Percentiles rank a stretch among this genome's conserved stretches.
Conservation (phyloP, 2,888 invertebrate genomes). For the Trisateles emortualis region DNA sequence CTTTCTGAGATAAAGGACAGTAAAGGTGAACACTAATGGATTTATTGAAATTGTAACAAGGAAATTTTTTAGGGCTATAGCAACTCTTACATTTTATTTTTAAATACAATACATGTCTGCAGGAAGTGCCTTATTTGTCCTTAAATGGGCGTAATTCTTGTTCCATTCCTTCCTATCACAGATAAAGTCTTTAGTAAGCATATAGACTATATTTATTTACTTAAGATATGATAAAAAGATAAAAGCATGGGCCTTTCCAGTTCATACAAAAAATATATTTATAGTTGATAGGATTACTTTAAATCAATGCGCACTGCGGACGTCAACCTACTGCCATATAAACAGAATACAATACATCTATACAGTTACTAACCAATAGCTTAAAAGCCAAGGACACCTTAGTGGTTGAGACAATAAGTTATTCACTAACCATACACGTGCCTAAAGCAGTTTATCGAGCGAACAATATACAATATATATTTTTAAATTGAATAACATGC, state of each 20-base stretch:
- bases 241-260: constrained; percentile 10
- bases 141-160: too few species aligned
- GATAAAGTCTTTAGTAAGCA: too few species aligned
- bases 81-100: too few species aligned
- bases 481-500: too few species aligned
- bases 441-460: neutral
- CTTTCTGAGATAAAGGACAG: too few species aligned
- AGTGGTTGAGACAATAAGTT: neutral
- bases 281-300: neutral
- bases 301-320: constrained; percentile 19
- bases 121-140: too few species aligned
- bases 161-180: too few species aligned
- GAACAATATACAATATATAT: neutral
- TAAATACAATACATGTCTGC: too few species aligned
- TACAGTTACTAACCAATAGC: constrained; percentile 6
- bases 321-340: constrained; percentile 17
- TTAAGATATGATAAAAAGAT: constrained; percentile 26
- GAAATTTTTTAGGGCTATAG: too few species aligned
- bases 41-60: too few species aligned
- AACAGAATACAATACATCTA: constrained; percentile 5
- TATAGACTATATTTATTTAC: constrained; percentile 12
- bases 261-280: neutral
- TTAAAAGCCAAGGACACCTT: constrained; percentile 20
- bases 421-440: neutral
- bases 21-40: too few species aligned